Base-by-base conservation (phyloP, 2,113 vertebrate genomes). In the Thunnus maccoyii region DNA sequence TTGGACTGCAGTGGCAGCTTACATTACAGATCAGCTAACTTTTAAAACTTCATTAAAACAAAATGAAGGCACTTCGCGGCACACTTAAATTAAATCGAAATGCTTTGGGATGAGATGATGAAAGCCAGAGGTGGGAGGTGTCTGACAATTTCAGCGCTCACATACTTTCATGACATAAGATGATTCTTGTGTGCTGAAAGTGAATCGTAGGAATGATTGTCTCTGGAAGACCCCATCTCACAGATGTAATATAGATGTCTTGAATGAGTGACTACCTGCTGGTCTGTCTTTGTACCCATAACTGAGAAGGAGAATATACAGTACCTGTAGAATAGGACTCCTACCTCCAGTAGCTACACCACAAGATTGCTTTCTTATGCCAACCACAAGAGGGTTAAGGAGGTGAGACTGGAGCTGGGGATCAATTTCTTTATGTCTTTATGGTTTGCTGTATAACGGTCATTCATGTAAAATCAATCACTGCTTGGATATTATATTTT, bases 1-100 rank as follows among this genome's bases (percentile, higher is more conserved):
- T 86, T 71, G 85, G 85, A 81, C 76, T 10, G 54, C 78, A 32
- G 86, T 84, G 41, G 92, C 85, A 54, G 82, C 91, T 93, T 90
- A 88, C 88, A 86, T 87, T 90, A 86, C 77, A 82, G 86, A 93
- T 92, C 91, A 88, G 87, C 91, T 88, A 94, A 94, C 91, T 94
- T 95, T 92, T 91, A 93, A 95, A 95, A 94, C 93, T 94, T 95
- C 90, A 95, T 95, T 95, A 95, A 95, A 94, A 91, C 90, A 85
- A 92, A 94, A 94, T 93, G 93, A 95, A 93, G 94, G 90, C 87
- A 91, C 92, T 94, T 93, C 71, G 80, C 84, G 51, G 86, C 87
- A 88, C 92, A 90, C 88, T 93, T 90, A 92, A 93, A 94, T 93
- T 91, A 91, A 95, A 95, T 92, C 75, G 90, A 91, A 92, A 91